Percentiles rank a stretch among this genome's conserved stretches.
Conservation (phyloP, 2,888 invertebrate genomes). For the Nudaria mundana region DNA sequence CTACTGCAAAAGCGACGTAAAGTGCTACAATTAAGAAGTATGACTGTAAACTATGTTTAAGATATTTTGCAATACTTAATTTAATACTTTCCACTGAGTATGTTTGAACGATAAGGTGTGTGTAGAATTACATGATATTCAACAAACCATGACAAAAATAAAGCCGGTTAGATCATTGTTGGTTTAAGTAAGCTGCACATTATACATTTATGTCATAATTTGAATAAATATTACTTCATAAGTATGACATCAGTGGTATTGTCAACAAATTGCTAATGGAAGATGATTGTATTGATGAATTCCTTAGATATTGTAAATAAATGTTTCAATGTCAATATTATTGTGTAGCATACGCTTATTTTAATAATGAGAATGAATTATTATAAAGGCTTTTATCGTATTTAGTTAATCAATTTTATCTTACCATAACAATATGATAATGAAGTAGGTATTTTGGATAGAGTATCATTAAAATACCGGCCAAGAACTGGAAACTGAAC, state of each 20-base stretch:
- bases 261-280: conserved; percentile 10
- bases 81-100: conserved; percentile 56
- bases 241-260: conserved; percentile 27
- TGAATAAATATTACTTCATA: conserved; percentile 29
- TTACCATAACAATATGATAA: too few relatives aligned
- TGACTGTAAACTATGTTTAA: conserved; percentile 32
- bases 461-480: too few relatives aligned
- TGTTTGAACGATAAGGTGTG: conserved; percentile 44
- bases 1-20: conserved; percentile 3
- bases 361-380: background rate
- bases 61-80: conserved; percentile 51
- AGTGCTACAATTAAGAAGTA: conserved; percentile 29
- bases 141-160: conserved; percentile 57
- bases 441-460: too few relatives aligned
- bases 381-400: background rate
- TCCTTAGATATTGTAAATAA: background rate
- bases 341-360: background rate
- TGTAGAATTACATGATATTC: conserved; percentile 62
- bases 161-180: conserved; percentile 26
- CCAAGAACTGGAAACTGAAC: too few relatives aligned
- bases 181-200: conserved; percentile 12
- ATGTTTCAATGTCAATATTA: background rate
- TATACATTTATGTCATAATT: conserved; percentile 52
- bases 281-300: conserved; percentile 4
- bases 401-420: too few relatives aligned